Conservation (phyloP, 1,140 invertebrate species). For the Bombus ignitus region DNA sequence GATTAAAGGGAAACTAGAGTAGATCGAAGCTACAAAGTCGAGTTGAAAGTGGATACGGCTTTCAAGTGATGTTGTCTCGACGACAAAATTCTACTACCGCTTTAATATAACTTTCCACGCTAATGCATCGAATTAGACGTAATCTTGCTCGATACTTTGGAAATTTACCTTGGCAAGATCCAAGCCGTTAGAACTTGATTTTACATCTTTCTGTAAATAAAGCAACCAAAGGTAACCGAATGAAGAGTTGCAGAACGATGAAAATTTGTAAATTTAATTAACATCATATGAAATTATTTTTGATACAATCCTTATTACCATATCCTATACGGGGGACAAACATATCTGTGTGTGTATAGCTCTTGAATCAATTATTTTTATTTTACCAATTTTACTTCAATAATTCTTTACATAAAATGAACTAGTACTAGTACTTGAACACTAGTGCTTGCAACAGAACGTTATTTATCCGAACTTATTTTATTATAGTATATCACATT, state of each 20-base stretch:
- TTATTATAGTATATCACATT: too few relatives aligned
- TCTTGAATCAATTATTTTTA: too few relatives aligned
- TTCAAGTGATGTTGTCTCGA: not conserved
- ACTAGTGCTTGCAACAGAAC: too few relatives aligned
- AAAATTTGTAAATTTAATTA: not conserved
- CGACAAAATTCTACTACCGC: constrained; percentile 14
- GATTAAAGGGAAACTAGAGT: constrained; percentile 22
- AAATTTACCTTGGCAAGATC: not conserved
- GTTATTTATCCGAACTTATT: too few relatives aligned
- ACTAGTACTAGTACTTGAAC: too few relatives aligned
- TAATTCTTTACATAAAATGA: too few relatives aligned
- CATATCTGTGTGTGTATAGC: too few relatives aligned
- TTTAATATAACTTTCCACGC: constrained; percentile 36
- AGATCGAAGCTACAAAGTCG: constrained; percentile 23
- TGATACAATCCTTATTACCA: too few relatives aligned
- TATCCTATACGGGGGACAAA: too few relatives aligned
- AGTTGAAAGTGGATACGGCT: constrained; percentile 26
- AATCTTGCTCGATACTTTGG: constrained; percentile 19
- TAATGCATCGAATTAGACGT: constrained; percentile 19
- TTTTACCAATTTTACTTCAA: too few relatives aligned
- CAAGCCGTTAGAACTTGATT: not conserved
- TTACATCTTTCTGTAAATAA: not conserved
- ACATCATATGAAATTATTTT: too few relatives aligned
- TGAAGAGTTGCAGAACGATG: not conserved
- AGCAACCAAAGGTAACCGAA: too few relatives aligned